Evolutionary conservation across 2,888 invertebrate species (phyloP).

Genomic region (Heliconius hortense): DNA sequence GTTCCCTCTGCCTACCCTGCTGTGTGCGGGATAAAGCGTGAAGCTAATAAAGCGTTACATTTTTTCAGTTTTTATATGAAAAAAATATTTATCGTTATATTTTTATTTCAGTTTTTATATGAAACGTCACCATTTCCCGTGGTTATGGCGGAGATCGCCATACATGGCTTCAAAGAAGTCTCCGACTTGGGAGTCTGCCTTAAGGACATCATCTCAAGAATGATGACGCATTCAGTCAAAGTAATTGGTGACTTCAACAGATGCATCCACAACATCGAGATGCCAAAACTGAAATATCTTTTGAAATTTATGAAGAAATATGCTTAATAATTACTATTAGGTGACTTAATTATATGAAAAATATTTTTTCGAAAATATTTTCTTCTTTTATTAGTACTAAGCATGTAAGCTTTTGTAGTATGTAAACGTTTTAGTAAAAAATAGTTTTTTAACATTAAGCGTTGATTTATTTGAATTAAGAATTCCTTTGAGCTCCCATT

Average conservation of each 20-base stretch:
- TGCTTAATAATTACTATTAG: slow-evolving; percentile 50
- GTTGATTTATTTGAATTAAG: slow-evolving; percentile 2
- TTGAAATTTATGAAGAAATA: slow-evolving; percentile 79
- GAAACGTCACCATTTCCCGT: slow-evolving; percentile 78
- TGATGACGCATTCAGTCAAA: slow-evolving; percentile 79
- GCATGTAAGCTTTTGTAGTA: slow-evolving; percentile 8
- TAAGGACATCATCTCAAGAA: slow-evolving; percentile 75
- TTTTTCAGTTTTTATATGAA: too few species aligned
- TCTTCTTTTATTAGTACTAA: neutral
- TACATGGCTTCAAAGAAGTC: slow-evolving; percentile 77
- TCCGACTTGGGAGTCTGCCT: slow-evolving; percentile 76
- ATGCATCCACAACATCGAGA: slow-evolving; percentile 77
- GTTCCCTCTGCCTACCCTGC: too few species aligned
- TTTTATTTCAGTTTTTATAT: slow-evolving; percentile 70
- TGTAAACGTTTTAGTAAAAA: slow-evolving; percentile 9
- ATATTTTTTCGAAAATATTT: slow-evolving; percentile 2
- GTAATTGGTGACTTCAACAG: slow-evolving; percentile 78
- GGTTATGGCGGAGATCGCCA: slow-evolving; percentile 77
- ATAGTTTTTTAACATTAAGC: slow-evolving; percentile 4
- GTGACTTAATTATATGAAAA: neutral
- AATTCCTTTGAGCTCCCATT: slow-evolving; percentile 5
- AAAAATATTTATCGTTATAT: neutral
- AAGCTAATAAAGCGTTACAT: too few species aligned
- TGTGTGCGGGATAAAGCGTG: too few species aligned
- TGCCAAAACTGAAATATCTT: slow-evolving; percentile 76